A percentile compares a stretch with the other conserved stretches of the same genome.
phyloP scores from a whole-genome alignment of 2,888 invertebrate genomes.

The Drosophila rubida region DNA sequence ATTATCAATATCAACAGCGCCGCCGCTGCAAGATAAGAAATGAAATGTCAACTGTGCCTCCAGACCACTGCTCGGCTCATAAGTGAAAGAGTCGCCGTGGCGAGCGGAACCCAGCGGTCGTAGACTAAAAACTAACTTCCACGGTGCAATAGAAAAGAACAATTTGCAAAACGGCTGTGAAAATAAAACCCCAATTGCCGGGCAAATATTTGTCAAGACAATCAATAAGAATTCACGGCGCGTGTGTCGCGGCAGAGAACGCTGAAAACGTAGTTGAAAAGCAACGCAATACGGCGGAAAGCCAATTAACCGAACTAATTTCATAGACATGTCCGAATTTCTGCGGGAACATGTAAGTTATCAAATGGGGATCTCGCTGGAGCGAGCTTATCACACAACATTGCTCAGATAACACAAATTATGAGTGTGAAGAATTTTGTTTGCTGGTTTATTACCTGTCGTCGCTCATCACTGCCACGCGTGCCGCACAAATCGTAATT shows the following conservation, averaged over 20 bases:
- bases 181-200: slow-evolving; percentile 56
- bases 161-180: slow-evolving; percentile 61
- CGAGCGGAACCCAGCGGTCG: slow-evolving; percentile 49
- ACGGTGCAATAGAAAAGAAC: slow-evolving; percentile 12
- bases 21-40: slow-evolving; percentile 59
- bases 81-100: slow-evolving; percentile 62
- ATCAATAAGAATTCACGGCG: slow-evolving; percentile 37
- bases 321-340: slow-evolving; percentile 60
- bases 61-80: slow-evolving; percentile 40
- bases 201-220: slow-evolving; percentile 68
- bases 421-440: slow-evolving; percentile 5
- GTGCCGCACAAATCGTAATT: slow-evolving; percentile 14
- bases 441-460: not conserved
- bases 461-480: slow-evolving; percentile 20
- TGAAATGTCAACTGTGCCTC: slow-evolving; percentile 44
- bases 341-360: slow-evolving; percentile 71
- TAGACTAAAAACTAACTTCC: slow-evolving; percentile 9
- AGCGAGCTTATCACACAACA: slow-evolving; percentile 48
- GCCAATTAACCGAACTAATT: not conserved
- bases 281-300: slow-evolving; percentile 8
- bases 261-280: not conserved
- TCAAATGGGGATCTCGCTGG: slow-evolving; percentile 1
- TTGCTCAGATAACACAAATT: slow-evolving; percentile 28
- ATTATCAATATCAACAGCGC: slow-evolving; percentile 61
- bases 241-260: slow-evolving; percentile 41